These are phyloP conservation scores for Clistopyga incitator DNA, from an alignment of 2,888 invertebrate genomes.

Conservation along the genomic window DNA sequence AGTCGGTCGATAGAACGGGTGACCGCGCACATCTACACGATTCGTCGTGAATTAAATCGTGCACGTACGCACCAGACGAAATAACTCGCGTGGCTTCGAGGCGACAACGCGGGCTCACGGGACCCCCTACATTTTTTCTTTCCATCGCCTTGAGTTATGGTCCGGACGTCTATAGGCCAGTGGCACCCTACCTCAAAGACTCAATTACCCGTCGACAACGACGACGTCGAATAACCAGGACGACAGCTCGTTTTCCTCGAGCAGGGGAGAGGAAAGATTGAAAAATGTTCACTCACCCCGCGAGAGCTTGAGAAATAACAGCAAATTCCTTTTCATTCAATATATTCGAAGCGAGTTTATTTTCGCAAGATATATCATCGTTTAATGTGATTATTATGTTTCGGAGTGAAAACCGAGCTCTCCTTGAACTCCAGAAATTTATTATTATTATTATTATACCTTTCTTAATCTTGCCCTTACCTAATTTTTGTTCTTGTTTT, in stretches of 20 bases:
- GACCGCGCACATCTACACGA: not conserved
- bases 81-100: not conserved
- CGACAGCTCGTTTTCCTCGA: constrained; percentile 12
- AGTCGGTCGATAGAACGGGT: constrained; percentile 20
- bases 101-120: not conserved
- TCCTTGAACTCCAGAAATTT: not conserved
- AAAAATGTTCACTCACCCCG: not conserved
- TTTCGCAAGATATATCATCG: not conserved
- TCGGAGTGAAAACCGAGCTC: not conserved
- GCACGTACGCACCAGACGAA: not conserved
- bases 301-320: not conserved
- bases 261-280: constrained; percentile 4
- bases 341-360: not conserved
- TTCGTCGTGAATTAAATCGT: constrained; percentile 18
- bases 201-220: constrained; percentile 45
- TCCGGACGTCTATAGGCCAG: not conserved
- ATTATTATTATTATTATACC: no score
- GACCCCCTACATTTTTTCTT: not conserved
- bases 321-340: not conserved
- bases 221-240: constrained; percentile 18
- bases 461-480: not conserved
- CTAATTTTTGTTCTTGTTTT: constrained; percentile 51
- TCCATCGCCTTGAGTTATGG: constrained; percentile 7
- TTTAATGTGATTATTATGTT: constrained; percentile 11
- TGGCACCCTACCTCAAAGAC: constrained; percentile 14